Percentiles rank a stretch among this genome's conserved stretches.
These are phyloP conservation scores for Papilio glaucus DNA, from an alignment of 1,140 invertebrate species.

Conservation along the genomic window DNA sequence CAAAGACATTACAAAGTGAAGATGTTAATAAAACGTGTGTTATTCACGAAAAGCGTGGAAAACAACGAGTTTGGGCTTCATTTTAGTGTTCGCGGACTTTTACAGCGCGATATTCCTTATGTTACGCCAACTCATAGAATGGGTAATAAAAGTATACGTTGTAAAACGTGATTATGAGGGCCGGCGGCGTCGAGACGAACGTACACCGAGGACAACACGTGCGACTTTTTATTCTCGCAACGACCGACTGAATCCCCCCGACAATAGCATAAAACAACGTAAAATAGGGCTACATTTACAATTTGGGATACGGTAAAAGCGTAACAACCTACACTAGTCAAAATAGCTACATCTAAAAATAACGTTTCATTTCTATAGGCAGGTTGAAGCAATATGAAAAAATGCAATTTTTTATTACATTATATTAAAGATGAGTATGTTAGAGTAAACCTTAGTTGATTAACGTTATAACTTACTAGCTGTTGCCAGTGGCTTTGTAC, in stretches of 20 bases:
- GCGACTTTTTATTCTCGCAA: slow-evolving; percentile 28
- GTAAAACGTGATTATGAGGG: slow-evolving; percentile 34
- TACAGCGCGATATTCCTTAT: slow-evolving; percentile 36
- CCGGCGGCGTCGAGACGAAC: slow-evolving; percentile 21
- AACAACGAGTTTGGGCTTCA: slow-evolving; percentile 32
- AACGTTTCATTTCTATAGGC: too few relatives aligned
- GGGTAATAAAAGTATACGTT: slow-evolving; percentile 32
- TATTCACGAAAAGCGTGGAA: slow-evolving; percentile 32
- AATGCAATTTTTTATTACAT: too few relatives aligned
- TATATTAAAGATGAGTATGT: too few relatives aligned
- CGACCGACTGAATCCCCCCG: slow-evolving; percentile 13
- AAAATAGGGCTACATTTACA: slow-evolving; percentile 28
- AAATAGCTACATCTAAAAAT: too few relatives aligned
- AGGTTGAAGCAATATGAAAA: too few relatives aligned
- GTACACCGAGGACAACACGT: slow-evolving; percentile 6
- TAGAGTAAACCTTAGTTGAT: too few relatives aligned
- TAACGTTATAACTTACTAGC: too few relatives aligned
- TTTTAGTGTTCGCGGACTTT: slow-evolving; percentile 32
- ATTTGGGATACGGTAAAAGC: background rate
- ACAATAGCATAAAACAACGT: slow-evolving; percentile 37
- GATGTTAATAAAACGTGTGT: slow-evolving; percentile 34
- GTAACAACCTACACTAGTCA: too few relatives aligned
- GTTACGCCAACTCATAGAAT: slow-evolving; percentile 35
- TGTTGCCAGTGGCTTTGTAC: too few relatives aligned
- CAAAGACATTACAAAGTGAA: slow-evolving; percentile 36